Percentiles rank a stretch among this genome's conserved stretches.
Evolutionary conservation across 2,113 vertebrate species (phyloP).

Genomic region (Xyliphius kryptos): DNA sequence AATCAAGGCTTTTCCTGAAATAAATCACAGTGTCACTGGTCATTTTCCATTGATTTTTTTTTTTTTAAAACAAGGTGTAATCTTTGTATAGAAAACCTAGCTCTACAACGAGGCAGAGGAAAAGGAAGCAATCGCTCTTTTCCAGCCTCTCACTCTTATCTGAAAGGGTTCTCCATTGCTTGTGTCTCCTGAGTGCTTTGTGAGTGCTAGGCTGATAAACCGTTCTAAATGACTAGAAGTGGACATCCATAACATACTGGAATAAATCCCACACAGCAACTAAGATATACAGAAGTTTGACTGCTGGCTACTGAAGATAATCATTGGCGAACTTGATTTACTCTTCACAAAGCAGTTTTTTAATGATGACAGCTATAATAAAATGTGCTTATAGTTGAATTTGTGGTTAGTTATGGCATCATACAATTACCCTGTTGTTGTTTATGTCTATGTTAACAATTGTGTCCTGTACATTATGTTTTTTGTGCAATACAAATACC

Average conservation of each 20-base stretch:
- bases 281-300: slow-evolving; percentile 24
- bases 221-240: slow-evolving; percentile 35
- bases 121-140: slow-evolving; percentile 36
- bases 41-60: slow-evolving; percentile 11
- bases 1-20: slow-evolving; percentile 24
- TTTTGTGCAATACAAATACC: too few species aligned
- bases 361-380: slow-evolving; percentile 1
- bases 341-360: neutral
- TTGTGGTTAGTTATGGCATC: neutral
- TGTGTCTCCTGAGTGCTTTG: slow-evolving; percentile 41
- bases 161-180: slow-evolving; percentile 38
- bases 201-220: slow-evolving; percentile 39
- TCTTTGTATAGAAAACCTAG: slow-evolving; percentile 20
- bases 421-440: neutral
- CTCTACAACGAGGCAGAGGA: slow-evolving; percentile 9
- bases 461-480: too few species aligned
- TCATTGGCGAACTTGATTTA: neutral
- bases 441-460: neutral
- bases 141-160: slow-evolving; percentile 36
- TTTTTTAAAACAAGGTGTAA: slow-evolving; percentile 10
- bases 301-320: slow-evolving; percentile 19
- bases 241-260: slow-evolving; percentile 34
- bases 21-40: slow-evolving; percentile 29
- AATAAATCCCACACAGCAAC: slow-evolving; percentile 30
- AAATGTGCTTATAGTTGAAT: neutral